Evolutionary conservation across 2,888 invertebrate species (phyloP), one percentile per base, ranked within the genome.

Genomic region (Cheilosia scutellata): DNA sequence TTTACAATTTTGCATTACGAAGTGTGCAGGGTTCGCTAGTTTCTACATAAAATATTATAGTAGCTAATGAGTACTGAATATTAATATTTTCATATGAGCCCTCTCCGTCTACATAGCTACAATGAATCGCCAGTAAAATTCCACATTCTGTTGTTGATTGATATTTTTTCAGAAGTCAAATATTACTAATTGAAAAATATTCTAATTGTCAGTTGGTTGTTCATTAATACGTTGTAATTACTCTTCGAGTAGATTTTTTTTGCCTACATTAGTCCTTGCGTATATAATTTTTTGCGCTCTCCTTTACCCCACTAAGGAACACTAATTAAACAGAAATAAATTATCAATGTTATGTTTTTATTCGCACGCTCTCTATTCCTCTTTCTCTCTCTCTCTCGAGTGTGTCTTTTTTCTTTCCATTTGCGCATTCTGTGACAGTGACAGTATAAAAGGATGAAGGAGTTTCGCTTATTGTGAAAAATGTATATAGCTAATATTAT

Each of bases 311-410:
- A 1, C 44, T 6, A 49, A 58, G 57, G 57, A 78, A 58, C 40
- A 75, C 66, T 80, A 75, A 80, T 80, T 80, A 80, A 80, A 80
- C 60, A 53, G 44, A 80, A 75, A 75, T 80, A 60, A 79, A 74
- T 53, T 66, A 66, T 47, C 11, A 53, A 57, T 51, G 20, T 5
- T 65, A 29, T 42, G 20, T 31, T 44, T 49, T 51, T 53, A 55
- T 42, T 42, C n/a, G 13, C 25, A 11, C 27, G 1, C 4, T 9
- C 51, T 5, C 25, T 11, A 4, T 27, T 53, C 20, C 33, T 29
- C 13, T 33, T n/a, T n/a, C 2, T 44, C 11, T 27, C 9, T 37
- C n/a, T 42, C 2, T 9, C 47, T 63, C 9, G 31, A n/a, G 20
- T 20, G 20, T 49, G 33, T 31, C 13, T 49, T 20, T 13, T 68